Evolutionary conservation across 2,797 vertebrate species (phyloP).

Genomic region (Arnoldichthys spilopterus): DNA sequence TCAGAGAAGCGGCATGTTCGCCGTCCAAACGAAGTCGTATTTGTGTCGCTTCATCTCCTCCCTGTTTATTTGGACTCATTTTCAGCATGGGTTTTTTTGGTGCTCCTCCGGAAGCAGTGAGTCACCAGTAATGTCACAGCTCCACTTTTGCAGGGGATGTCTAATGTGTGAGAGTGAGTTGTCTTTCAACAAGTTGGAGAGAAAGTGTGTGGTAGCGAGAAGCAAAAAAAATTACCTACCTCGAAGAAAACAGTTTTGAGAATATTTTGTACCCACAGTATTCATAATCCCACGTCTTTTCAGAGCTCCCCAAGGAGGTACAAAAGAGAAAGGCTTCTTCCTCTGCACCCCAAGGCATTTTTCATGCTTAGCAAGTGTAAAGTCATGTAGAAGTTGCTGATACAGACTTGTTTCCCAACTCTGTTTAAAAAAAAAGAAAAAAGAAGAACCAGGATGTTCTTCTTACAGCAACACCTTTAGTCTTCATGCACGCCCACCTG

Average conservation of each 20-base stretch:
- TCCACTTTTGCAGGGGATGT: constrained; percentile 58
- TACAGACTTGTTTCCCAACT: constrained; percentile 16
- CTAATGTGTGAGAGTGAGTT: constrained; percentile 45
- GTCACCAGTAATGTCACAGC: constrained; percentile 59
- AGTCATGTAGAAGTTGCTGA: neutral
- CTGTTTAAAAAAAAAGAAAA: constrained; percentile 23
- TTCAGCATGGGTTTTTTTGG: constrained; percentile 52
- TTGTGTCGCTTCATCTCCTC: constrained; percentile 58
- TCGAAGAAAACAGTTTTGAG: constrained; percentile 64
- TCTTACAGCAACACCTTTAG: constrained; percentile 13
- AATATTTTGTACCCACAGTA: constrained; percentile 54
- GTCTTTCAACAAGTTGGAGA: constrained; percentile 51
- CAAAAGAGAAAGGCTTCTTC: neutral
- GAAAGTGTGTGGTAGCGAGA: constrained; percentile 51
- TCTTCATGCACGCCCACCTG: neutral
- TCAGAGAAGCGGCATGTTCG: constrained; percentile 13
- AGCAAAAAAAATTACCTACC: constrained; percentile 45
- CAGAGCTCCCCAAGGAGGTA: neutral
- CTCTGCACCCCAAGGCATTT: neutral
- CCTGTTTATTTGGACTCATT: constrained; percentile 62
- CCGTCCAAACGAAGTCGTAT: constrained; percentile 23
- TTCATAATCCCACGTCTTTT: constrained; percentile 10
- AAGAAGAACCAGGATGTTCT: neutral
- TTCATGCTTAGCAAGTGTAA: neutral
- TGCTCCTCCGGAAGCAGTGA: constrained; percentile 57